phyloP scores from a whole-genome alignment of 2,113 vertebrate species.

The Halcyon malimbica region DNA sequence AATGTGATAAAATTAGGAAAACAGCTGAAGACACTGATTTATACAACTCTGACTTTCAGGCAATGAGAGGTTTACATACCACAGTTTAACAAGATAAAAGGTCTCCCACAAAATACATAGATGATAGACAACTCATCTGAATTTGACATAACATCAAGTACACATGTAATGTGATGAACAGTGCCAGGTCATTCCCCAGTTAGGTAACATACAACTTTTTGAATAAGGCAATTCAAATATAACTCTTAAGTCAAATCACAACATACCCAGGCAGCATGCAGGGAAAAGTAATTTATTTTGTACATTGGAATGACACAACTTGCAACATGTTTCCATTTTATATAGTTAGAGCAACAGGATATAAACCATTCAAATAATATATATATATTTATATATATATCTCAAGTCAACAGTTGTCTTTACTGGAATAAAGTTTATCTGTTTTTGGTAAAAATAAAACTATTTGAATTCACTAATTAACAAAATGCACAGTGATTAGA shows the following conservation, averaged over 20 bases:
- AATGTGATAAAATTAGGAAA: constrained; percentile 78
- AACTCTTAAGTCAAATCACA: constrained; percentile 77
- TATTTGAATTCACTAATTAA: constrained; percentile 76
- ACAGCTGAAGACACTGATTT: constrained; percentile 78
- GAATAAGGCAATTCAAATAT: constrained; percentile 69
- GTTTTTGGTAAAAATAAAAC: constrained; percentile 79
- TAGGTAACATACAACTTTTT: constrained; percentile 74
- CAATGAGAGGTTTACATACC: constrained; percentile 74
- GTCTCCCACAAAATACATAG: constrained; percentile 71
- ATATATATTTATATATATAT: constrained; percentile 33
- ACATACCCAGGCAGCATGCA: constrained; percentile 85
- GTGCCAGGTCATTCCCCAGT: constrained; percentile 68
- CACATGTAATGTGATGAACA: constrained; percentile 73
- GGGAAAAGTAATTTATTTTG: constrained; percentile 79
- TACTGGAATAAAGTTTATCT: constrained; percentile 71
- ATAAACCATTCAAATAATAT: constrained; percentile 73
- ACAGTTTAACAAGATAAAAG: constrained; percentile 76
- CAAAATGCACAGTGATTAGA: constrained; percentile 85
- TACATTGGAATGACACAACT: constrained; percentile 75
- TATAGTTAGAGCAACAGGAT: constrained; percentile 72
- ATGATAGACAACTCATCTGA: constrained; percentile 74
- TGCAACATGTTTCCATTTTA: constrained; percentile 73
- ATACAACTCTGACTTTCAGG: constrained; percentile 76
- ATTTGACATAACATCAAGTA: constrained; percentile 72
- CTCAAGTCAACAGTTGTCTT: constrained; percentile 67